These are phyloP conservation scores for Lycorma delicatula DNA, from an alignment of 1,140 invertebrate species.

Conservation along the genomic window DNA sequence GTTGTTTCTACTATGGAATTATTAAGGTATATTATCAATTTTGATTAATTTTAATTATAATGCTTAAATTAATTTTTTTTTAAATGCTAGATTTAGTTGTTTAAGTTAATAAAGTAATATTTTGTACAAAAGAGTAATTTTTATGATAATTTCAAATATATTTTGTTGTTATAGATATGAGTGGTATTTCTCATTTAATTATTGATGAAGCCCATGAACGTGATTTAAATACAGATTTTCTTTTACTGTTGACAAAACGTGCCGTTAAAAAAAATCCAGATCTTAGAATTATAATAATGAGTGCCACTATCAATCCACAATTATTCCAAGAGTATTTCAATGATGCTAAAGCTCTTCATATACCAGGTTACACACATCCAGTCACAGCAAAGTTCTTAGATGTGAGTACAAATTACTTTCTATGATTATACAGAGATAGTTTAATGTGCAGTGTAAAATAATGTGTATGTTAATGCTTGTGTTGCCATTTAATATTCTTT, in stretches of 20 bases:
- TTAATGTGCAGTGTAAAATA: too few relatives aligned
- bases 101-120: neutral
- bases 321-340: slow-evolving; percentile 67
- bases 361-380: slow-evolving; percentile 81
- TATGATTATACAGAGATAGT: neutral
- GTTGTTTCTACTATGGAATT: too few relatives aligned
- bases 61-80: neutral
- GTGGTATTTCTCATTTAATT: slow-evolving; percentile 58
- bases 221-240: slow-evolving; percentile 63
- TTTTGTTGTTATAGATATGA: slow-evolving; percentile 38
- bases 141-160: neutral
- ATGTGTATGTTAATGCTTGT: too few relatives aligned
- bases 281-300: slow-evolving; percentile 83
- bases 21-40: too few relatives aligned
- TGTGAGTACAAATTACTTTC: slow-evolving; percentile 12
- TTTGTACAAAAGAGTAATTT: neutral
- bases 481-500: too few relatives aligned
- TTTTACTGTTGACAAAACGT: slow-evolving; percentile 72
- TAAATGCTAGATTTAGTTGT: neutral
- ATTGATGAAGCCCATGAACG: slow-evolving; percentile 79
- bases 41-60: too few relatives aligned
- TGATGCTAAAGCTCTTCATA: slow-evolving; percentile 66
- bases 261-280: slow-evolving; percentile 62
- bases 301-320: slow-evolving; percentile 78
- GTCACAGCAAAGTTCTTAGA: slow-evolving; percentile 50